Conservation (phyloP, 2,113 vertebrate genomes). For the Seriola aureovittata region DNA sequence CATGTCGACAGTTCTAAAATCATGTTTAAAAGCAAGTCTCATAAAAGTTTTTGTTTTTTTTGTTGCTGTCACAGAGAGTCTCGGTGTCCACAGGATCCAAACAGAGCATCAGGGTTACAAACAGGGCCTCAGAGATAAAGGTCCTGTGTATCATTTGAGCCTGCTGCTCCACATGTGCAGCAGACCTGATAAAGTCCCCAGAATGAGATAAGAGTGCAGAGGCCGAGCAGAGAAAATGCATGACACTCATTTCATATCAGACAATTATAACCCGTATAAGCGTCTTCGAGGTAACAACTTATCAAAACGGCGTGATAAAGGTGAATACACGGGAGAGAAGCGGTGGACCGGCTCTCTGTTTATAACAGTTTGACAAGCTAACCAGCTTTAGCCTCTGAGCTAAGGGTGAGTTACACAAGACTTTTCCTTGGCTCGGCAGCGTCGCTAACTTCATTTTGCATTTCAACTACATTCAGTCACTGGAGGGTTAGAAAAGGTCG, state of each 20-base stretch:
- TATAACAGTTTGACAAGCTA: slow-evolving; percentile 19
- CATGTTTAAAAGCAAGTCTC: not conserved
- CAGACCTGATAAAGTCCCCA: slow-evolving; percentile 45
- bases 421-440: not conserved
- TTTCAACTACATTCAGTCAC: not conserved
- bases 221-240: not conserved
- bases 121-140: slow-evolving; percentile 12
- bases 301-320: not conserved
- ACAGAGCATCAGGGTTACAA: not conserved
- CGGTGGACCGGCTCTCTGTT: too few relatives aligned
- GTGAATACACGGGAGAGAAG: not conserved
- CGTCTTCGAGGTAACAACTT: not conserved
- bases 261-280: not conserved
- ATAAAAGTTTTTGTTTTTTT: not conserved
- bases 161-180: slow-evolving; percentile 16
- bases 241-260: too few relatives aligned
- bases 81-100: not conserved
- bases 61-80: not conserved
- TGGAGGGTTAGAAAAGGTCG: not conserved
- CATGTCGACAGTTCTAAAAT: not conserved
- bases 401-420: slow-evolving; percentile 29
- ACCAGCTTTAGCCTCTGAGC: slow-evolving; percentile 43
- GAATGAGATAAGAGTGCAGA: slow-evolving; percentile 36
- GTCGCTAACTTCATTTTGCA: not conserved
- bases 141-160: not conserved